Percentiles rank a stretch among this genome's conserved stretches.
Evolutionary conservation across 2,797 vertebrate genomes (phyloP).

Genomic region (Emydoidea blandingii): DNA sequence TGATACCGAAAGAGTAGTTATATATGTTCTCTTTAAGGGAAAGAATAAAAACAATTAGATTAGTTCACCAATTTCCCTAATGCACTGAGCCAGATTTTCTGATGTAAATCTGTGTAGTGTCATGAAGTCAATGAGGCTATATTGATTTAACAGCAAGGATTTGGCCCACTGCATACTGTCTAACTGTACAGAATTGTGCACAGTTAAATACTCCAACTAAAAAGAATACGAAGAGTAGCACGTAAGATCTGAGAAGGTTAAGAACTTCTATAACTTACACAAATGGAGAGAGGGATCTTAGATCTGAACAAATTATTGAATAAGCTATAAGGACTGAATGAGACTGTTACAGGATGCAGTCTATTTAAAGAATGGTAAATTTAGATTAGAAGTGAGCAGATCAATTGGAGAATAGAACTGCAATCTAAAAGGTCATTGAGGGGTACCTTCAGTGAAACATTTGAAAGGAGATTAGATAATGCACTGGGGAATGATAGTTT

Average conservation of each 20-base stretch:
- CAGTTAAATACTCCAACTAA: neutral
- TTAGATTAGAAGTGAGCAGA: neutral
- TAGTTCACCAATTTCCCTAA: neutral
- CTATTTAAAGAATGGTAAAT: neutral
- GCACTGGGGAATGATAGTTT: conserved; percentile 5
- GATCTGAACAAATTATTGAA: neutral
- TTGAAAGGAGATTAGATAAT: conserved; percentile 65
- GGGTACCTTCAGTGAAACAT: conserved; percentile 60
- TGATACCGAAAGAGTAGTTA: neutral
- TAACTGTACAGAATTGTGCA: neutral
- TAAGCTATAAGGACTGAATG: neutral
- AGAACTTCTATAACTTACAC: neutral
- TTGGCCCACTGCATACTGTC: neutral
- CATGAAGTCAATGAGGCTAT: neutral
- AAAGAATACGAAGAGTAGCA: neutral
- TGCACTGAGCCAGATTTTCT: neutral
- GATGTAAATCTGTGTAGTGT: conserved; percentile 14
- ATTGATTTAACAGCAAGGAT: neutral
- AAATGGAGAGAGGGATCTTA: neutral
- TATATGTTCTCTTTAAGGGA: neutral
- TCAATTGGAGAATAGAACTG: conserved; percentile 20
- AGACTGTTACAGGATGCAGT: neutral
- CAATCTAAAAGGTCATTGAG: conserved; percentile 56
- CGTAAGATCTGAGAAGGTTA: neutral
- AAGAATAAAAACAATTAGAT: neutral